Base-by-base conservation (phyloP, 2,888 invertebrate species). In the Lordiphosa fenestrarum region DNA sequence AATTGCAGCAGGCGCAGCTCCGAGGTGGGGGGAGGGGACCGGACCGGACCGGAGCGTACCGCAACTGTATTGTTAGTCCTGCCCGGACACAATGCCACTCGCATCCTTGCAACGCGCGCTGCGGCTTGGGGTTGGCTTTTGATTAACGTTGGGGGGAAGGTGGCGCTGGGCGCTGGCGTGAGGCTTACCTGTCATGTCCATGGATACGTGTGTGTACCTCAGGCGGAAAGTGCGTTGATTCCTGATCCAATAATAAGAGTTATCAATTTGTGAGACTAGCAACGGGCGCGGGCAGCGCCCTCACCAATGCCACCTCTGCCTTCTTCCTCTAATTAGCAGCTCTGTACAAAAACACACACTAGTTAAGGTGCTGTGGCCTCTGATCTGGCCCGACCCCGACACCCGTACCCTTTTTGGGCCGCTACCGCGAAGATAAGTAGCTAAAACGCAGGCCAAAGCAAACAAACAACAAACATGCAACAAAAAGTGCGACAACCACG, bases 1-100 rank as follows among this genome's bases (percentile, higher is more conserved):
- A 86, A 87, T 85, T 86, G 86, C 85, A 80, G 66, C 66, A 35
- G 30, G 30, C 9, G 30, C 30, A 65, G 57, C 50, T 56, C 66
- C n/a, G 15, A 19, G 35, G 15, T 7, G 33, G 10, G 15, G 15
- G 15, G 15, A 15, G 15, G n/a, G n/a, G n/a, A n/a, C n/a, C n/a
- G n/a, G n/a, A n/a, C n/a, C n/a, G n/a, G 15, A 15, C 15, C 15
- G 15, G 1, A 15, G 1, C 15, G 15, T 2, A 33, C n/a, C 30
- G 30, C 33, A 23, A 23, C 21, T 35, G 35, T 35, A 36, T 30
- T 30, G 30, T 30, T 30, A 30, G 30, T 30, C 30, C 30, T 30
- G 30, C 30, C 30, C 30, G 30, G 30, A 30, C 30, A 30, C 30
- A 30, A 30, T 30, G 9, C 7, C 30, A 30, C 25, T 25, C 25